Evolutionary conservation across 2,797 vertebrate species (phyloP).

Genomic region (Merluccius polli): DNA sequence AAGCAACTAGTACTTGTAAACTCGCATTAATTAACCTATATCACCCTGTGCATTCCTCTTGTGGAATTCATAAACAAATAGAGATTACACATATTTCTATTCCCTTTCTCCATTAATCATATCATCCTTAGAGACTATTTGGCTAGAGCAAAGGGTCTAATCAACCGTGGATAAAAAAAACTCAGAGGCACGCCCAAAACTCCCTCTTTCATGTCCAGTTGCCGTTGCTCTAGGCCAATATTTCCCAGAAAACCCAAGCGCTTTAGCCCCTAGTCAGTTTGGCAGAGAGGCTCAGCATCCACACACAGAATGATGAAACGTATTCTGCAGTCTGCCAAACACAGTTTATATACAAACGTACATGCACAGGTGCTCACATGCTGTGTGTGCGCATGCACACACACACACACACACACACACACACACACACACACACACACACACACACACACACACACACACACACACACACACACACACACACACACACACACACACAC

Average conservation of each 20-base stretch:
- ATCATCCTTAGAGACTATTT: background rate
- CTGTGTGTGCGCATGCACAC: no score
- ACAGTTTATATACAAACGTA: background rate
- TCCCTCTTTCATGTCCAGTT: background rate
- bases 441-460: slow-evolving; percentile 30
- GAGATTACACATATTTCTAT: background rate
- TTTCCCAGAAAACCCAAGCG: background rate
- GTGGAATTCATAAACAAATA: background rate
- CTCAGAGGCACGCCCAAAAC: background rate
- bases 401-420: slow-evolving; percentile 11
- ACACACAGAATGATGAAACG: background rate
- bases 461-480: slow-evolving; percentile 35
- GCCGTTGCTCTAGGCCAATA: background rate
- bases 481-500: slow-evolving; percentile 31
- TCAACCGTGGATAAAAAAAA: background rate
- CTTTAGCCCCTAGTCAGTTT: background rate
- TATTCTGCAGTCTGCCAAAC: background rate
- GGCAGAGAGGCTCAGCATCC: background rate
- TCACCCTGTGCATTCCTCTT: background rate
- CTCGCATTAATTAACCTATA: background rate
- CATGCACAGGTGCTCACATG: background rate
- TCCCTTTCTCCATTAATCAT: background rate
- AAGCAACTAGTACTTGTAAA: no score
- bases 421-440: slow-evolving; percentile 26
- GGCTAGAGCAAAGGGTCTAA: background rate